Base-by-base conservation (phyloP, 2,888 invertebrate species). In the Acanthoscelides obtectus region DNA sequence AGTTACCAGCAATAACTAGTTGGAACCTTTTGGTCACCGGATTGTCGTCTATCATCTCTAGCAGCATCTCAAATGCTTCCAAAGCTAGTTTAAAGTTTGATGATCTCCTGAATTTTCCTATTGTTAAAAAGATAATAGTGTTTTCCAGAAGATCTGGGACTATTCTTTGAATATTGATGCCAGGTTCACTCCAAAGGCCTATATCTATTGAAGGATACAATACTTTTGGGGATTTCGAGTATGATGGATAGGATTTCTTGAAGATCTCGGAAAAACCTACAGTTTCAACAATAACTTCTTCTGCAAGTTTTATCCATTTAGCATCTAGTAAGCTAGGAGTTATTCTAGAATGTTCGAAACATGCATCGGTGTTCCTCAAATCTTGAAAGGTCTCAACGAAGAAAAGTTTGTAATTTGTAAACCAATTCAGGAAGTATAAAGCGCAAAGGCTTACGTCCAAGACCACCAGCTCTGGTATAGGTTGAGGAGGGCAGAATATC, bases 71-170 rank as follows among this genome's bases (percentile, higher is more conserved):
- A 68, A 85, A 83, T 0, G 83, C 80, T 6, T 84, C 81, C 63
- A 84, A 65, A n/a, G 81, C 80, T 68, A 84, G 69, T 69, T 78
- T 79, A 67, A 85, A 84, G 72, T 84, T 84, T 0, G 83, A 80
- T 0, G 82, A 78, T 74, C 79, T 77, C 69, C 74, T 78, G 72
- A 80, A 85, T 66, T 79, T 80, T 0, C 84, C 84, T 64, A 84
- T 80, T 3, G 81, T 79, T 3, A 84, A 80, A 68, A 84, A 83
- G 0, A 83, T 22, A 20, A 81, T 78, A 17, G 76, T 79, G 64
- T 83, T 80, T 20, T 77, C 78, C 69, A 81, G 76, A 12, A 84
- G 71, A 74, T 84, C 83, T 2, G 84, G 84, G 8, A 83, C 78
- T 8, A 84, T 82, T 72, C 84, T 74, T 65, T 79, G 77, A 21